Percentiles rank a stretch among this genome's conserved stretches.
Evolutionary conservation across 2,113 vertebrate species (phyloP).

Genomic region (Paradisaea rubra): DNA sequence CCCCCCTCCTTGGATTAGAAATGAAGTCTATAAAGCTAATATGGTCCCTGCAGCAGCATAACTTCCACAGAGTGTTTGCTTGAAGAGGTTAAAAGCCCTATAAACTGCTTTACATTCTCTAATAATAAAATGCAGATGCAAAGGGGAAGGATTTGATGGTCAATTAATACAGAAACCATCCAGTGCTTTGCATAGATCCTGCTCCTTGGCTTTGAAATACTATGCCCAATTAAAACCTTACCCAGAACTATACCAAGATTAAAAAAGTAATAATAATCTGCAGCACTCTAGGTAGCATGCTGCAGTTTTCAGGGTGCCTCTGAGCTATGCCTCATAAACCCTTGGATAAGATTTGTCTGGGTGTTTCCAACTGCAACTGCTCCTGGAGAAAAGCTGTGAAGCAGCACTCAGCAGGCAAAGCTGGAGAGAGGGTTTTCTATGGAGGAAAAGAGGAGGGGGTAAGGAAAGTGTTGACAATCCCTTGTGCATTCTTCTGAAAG

Average conservation of each 20-base stretch:
- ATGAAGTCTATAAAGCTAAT: conserved; percentile 63
- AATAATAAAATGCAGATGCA: conserved; percentile 84
- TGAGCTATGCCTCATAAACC: conserved; percentile 63
- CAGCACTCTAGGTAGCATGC: conserved; percentile 49
- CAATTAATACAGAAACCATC: conserved; percentile 84
- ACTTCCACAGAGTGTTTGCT: conserved; percentile 74
- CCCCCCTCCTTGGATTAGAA: conserved; percentile 49
- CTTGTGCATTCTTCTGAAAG: conserved; percentile 23
- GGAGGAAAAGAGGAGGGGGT: conserved; percentile 4
- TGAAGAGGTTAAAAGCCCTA: conserved; percentile 78
- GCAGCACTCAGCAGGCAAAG: conserved; percentile 17
- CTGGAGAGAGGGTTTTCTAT: conserved; percentile 7
- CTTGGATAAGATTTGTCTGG: conserved; percentile 49
- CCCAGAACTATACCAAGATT: not conserved
- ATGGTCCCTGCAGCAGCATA: conserved; percentile 63
- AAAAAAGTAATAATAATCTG: conserved; percentile 51
- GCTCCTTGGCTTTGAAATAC: conserved; percentile 73
- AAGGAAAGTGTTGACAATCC: conserved; percentile 25
- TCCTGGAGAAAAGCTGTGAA: conserved; percentile 10
- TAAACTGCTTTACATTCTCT: conserved; percentile 74
- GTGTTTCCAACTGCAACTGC: conserved; percentile 53
- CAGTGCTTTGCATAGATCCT: conserved; percentile 63
- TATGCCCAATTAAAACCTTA: conserved; percentile 63
- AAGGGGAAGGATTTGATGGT: conserved; percentile 82
- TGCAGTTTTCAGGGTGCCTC: conserved; percentile 60